Conservation (phyloP, 2,113 vertebrate species). For the Phalacrocorax carbo region DNA sequence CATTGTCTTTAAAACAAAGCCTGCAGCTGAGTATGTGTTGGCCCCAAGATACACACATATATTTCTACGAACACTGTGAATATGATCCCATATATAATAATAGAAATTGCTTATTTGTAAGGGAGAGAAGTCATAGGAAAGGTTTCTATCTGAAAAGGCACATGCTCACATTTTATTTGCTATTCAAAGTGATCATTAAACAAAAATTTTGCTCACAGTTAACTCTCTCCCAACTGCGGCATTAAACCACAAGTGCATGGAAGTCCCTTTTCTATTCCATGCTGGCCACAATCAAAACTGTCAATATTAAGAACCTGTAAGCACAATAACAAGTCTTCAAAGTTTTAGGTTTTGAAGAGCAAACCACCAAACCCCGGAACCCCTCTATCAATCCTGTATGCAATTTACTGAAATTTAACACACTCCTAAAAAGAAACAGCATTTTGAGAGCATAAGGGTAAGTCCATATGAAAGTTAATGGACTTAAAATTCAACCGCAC, state of each 20-base stretch:
- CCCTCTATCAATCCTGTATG: not conserved
- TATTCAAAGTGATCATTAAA: conserved; percentile 9
- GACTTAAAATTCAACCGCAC: not conserved
- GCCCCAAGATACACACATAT: not conserved
- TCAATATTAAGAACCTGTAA: not conserved
- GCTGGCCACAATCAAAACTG: not conserved
- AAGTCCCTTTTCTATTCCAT: conserved; percentile 11
- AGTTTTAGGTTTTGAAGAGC: not conserved
- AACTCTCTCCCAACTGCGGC: not conserved
- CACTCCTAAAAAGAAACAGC: not conserved
- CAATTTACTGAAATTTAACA: not conserved
- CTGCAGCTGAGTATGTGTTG: not conserved
- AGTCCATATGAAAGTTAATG: not conserved
- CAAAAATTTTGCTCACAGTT: not conserved
- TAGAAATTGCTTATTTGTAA: not conserved
- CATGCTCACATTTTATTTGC: not conserved
- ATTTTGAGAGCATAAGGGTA: not conserved
- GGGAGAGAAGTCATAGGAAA: not conserved
- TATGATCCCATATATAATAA: not conserved
- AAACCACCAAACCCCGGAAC: not conserved
- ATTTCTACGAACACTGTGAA: not conserved
- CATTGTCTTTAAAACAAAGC: not conserved
- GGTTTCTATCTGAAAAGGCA: not conserved
- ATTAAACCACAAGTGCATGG: not conserved
- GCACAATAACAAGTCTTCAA: not conserved